phyloP scores from a whole-genome alignment of 2,797 vertebrate genomes.

The Melanotaenia trifasciata region DNA sequence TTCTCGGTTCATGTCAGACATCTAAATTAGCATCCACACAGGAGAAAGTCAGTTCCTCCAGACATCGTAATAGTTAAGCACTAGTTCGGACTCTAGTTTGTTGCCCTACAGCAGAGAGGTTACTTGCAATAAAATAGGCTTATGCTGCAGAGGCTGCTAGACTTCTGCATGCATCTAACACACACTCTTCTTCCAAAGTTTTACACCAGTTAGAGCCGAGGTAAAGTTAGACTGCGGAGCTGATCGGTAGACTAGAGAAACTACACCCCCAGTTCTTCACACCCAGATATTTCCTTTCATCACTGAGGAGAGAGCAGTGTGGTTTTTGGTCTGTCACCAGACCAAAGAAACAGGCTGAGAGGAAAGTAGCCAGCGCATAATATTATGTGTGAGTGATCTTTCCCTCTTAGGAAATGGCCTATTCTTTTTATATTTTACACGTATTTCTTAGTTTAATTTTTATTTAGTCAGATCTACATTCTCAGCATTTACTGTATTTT shows the following conservation, averaged over 20 bases:
- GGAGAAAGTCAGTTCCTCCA: background rate
- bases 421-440: too few relatives aligned
- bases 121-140: background rate
- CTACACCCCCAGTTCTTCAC: conserved; percentile 48
- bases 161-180: conserved; percentile 35
- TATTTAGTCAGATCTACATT: background rate
- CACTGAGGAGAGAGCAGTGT: conserved; percentile 51
- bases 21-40: conserved; percentile 8
- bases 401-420: too few relatives aligned
- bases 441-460: background rate
- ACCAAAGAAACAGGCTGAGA: conserved; percentile 39
- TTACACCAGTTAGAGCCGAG: conserved; percentile 33
- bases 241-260: conserved; percentile 48
- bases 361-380: conserved; percentile 32
- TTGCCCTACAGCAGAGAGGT: conserved; percentile 11
- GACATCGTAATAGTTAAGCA: background rate
- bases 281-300: conserved; percentile 62
- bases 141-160: background rate
- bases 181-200: conserved; percentile 30
- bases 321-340: conserved; percentile 64
- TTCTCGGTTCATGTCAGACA: conserved; percentile 2
- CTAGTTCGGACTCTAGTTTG: background rate
- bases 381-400: conserved; percentile 11
- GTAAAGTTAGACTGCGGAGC: conserved; percentile 40
- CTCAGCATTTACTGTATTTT: background rate